phyloP scores from a whole-genome alignment of 2,113 vertebrate species.

The Enhydra lutris region DNA sequence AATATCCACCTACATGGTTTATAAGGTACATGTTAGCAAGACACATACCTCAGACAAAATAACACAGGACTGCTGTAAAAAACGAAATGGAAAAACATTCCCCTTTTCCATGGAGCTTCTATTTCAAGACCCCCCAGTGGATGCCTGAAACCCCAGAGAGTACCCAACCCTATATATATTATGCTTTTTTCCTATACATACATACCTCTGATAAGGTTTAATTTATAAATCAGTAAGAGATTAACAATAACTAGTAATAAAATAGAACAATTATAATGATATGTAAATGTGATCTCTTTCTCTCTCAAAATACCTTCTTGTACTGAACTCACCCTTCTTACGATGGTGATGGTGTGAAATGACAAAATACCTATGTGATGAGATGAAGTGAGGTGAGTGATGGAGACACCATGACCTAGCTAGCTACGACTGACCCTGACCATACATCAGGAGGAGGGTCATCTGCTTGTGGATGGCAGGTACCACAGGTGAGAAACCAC shows the following conservation, averaged over 20 bases:
- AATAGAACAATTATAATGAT: background rate
- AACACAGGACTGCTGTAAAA: background rate
- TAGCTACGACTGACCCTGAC: background rate
- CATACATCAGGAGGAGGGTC: background rate
- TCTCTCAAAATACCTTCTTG: background rate
- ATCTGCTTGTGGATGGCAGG: background rate
- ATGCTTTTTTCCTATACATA: background rate
- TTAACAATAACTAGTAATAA: background rate
- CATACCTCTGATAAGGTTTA: background rate
- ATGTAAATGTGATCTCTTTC: background rate
- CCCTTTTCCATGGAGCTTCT: background rate
- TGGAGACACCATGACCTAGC: background rate
- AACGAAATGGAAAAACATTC: background rate
- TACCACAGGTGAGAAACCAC: background rate
- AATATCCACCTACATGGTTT: background rate
- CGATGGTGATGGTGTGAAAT: background rate
- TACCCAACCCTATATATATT: background rate
- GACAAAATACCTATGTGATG: background rate
- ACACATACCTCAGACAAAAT: background rate
- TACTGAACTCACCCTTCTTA: background rate
- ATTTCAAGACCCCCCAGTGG: background rate
- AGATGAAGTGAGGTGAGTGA: background rate
- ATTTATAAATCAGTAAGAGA: background rate
- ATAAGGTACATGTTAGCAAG: background rate
- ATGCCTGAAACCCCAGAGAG: background rate